These are phyloP conservation scores for Drosophila kepulauana DNA, from an alignment of 1,140 invertebrate genomes.

Conservation along the genomic window DNA sequence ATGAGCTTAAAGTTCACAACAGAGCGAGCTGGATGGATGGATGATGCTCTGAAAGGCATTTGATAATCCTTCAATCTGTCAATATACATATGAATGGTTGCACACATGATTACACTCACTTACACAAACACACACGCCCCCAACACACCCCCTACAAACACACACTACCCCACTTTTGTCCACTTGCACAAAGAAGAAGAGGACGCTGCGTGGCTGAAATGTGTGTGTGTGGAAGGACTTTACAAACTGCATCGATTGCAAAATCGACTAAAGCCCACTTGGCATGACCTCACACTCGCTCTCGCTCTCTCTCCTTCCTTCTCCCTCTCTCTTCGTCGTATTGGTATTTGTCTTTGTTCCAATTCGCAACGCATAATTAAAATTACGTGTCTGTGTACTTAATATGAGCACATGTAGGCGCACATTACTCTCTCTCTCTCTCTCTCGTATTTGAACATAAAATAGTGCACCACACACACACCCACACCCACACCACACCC, in stretches of 20 bases:
- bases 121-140: conserved; percentile 14
- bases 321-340: conserved; percentile 9
- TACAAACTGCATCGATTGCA: conserved; percentile 60
- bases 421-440: conserved; percentile 19
- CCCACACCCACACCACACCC: neutral
- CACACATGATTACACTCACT: conserved; percentile 50
- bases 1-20: conserved; percentile 65
- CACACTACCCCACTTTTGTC: neutral
- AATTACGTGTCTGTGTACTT: conserved; percentile 44
- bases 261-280: conserved; percentile 46
- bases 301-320: neutral
- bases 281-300: conserved; percentile 32
- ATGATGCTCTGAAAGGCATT: conserved; percentile 68
- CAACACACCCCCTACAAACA: conserved; percentile 6
- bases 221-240: conserved; percentile 13
- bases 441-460: conserved; percentile 13
- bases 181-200: conserved; percentile 10
- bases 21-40: conserved; percentile 8
- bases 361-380: conserved; percentile 71
- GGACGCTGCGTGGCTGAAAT: neutral
- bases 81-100: conserved; percentile 65
- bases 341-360: conserved; percentile 70
- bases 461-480: conserved; percentile 1
- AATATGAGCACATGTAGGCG: conserved; percentile 46
- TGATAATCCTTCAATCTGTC: conserved; percentile 81